A percentile compares a stretch with the other conserved stretches of the same genome.
phyloP scores from a whole-genome alignment of 2,113 vertebrate genomes.

The Corythoichthys intestinalis region DNA sequence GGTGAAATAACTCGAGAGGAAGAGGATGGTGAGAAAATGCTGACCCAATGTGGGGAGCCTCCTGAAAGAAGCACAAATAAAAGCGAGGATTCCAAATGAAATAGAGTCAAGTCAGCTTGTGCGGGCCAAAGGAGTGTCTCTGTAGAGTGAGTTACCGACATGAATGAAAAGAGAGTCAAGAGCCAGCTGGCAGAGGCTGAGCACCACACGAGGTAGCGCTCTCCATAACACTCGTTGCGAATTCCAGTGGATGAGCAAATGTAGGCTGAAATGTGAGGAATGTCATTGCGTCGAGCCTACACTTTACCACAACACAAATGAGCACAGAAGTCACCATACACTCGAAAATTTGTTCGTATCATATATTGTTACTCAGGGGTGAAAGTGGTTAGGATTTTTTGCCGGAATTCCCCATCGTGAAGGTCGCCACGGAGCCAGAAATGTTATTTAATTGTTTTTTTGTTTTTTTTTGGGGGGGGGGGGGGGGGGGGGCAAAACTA shows the following conservation, averaged over 20 bases:
- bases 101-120: background rate
- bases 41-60: conserved; percentile 8
- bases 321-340: background rate
- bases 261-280: conserved; percentile 1
- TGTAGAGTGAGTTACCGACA: conserved; percentile 26
- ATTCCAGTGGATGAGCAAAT: conserved; percentile 15
- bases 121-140: conserved; percentile 20
- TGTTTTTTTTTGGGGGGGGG: too few species aligned
- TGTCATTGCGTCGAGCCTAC: background rate
- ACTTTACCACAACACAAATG: background rate
- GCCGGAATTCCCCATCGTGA: too few species aligned
- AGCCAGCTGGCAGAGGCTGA: conserved; percentile 27
- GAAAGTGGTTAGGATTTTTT: too few species aligned
- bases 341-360: conserved; percentile 14
- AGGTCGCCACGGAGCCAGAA: too few species aligned
- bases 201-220: conserved; percentile 24
- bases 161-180: conserved; percentile 11
- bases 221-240: conserved; percentile 4
- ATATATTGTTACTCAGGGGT: background rate
- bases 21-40: conserved; percentile 32
- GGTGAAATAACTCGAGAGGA: conserved; percentile 25
- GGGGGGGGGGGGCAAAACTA: too few species aligned
- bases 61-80: conserved; percentile 17
- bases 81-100: conserved; percentile 25
- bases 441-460: too few species aligned